A percentile compares a stretch with the other conserved stretches of the same genome.
These are phyloP conservation scores for Corydoras maculifer DNA, from an alignment of 2,113 vertebrate species.

Conservation along the genomic window DNA sequence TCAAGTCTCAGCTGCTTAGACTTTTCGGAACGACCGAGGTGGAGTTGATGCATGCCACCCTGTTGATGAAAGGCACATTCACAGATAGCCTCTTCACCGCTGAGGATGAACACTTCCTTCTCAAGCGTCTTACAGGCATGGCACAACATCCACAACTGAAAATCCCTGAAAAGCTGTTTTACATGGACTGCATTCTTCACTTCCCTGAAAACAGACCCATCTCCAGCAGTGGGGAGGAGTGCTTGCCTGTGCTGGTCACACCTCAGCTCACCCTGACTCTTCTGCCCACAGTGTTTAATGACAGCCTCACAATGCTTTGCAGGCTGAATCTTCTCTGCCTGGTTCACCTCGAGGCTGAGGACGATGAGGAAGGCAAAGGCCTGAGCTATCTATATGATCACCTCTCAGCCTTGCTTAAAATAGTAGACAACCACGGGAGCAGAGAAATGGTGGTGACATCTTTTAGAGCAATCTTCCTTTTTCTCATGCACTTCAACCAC, in stretches of 20 bases:
- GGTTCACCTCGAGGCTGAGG: constrained; percentile 69
- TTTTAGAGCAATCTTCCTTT: constrained; percentile 73
- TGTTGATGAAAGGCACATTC: constrained; percentile 78
- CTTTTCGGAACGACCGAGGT: constrained; percentile 74
- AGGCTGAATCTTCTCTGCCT: constrained; percentile 73
- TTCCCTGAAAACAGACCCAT: constrained; percentile 85
- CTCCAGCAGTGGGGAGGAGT: constrained; percentile 64
- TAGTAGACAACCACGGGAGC: constrained; percentile 58
- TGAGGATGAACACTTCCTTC: constrained; percentile 76
- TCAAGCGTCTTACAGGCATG: constrained; percentile 71
- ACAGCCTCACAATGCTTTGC: constrained; percentile 68
- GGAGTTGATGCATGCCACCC: constrained; percentile 67
- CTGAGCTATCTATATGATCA: constrained; percentile 66
- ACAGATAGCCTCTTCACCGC: constrained; percentile 81
- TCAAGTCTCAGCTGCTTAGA: constrained; percentile 78
- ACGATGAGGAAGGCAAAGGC: constrained; percentile 56
- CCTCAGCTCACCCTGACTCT: constrained; percentile 62
- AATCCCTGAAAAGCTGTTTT: constrained; percentile 69
- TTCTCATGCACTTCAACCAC: constrained; percentile 63
- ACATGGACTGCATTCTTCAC: constrained; percentile 75
- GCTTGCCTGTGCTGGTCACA: constrained; percentile 70
- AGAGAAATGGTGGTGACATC: constrained; percentile 63
- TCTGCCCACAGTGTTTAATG: constrained; percentile 73
- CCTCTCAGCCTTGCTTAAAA: constrained; percentile 60
- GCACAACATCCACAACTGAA: constrained; percentile 75